Base-by-base conservation (phyloP, 1,140 invertebrate species). In the Lasioglossum albipes region DNA sequence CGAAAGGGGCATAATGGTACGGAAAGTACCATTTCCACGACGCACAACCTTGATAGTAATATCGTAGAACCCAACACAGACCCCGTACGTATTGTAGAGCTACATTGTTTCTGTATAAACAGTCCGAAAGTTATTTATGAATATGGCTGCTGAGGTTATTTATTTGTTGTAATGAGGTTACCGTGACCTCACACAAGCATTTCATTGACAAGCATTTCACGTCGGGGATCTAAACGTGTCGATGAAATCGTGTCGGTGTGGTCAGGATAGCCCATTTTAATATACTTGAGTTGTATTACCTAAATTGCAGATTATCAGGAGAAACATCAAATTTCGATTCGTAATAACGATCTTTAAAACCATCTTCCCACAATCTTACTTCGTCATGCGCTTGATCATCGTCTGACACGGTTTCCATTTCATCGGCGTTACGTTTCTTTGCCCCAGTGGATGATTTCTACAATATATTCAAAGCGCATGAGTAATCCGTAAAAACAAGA, bases 11-110 rank as follows among this genome's bases (percentile, higher is more conserved):
- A 95, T 99, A 99, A 93, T 99, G 99, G 92, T 99, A 99, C 0
- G 99, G 99, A 93, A 98, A 99, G 94, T 99, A 99, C 99, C 99
- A 99, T 93, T 99, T 98, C 99, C 99, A 99, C 4, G 98, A 99
- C 31, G 98, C 97, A 94, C 99, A 99, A 64, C 99, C 99, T 95
- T 99, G 99, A 94, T 99, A 99, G 93, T 99, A 99, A 94, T 99
- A 99, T 78, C 97, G 95, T 20, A 99, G 94, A 10, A 99, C 99
- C 99, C 99, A 99, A 93, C 98, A 99, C 13, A 99, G 94, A 0
- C 99, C 99, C 65, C 96, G 95, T 0, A 99, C 98, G 94, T 99
- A 99, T 92, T 99, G 97, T 71, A 97, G 94, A 10, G 97, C 98
- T 12, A 99, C 98, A 87, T 96, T 96, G 88, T 97, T 96, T 87